These are phyloP conservation scores for Lates japonicus DNA, from an alignment of 2,797 vertebrate species.

Conservation along the genomic window DNA sequence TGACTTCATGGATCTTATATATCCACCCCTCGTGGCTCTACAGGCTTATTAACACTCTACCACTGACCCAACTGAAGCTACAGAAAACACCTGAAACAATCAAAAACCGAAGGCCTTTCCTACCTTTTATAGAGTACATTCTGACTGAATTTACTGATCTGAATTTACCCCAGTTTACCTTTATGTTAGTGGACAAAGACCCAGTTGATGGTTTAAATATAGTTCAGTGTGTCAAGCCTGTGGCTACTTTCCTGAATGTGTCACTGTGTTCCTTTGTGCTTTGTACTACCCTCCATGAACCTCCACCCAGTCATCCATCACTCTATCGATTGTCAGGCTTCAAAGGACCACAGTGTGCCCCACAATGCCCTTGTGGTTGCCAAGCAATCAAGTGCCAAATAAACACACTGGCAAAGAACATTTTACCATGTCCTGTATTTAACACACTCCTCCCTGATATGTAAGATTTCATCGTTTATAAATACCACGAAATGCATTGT, in stretches of 20 bases:
- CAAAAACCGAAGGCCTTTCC: no score
- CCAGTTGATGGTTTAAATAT: constrained; percentile 47
- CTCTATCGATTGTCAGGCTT: constrained; percentile 69
- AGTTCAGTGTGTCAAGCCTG: constrained; percentile 55
- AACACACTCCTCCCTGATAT: constrained; percentile 35
- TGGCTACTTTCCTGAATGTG: constrained; percentile 59
- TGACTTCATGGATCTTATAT: no score
- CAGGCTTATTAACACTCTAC: no score
- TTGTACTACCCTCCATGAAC: constrained; percentile 58
- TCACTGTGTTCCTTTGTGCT: constrained; percentile 70
- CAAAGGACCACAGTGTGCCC: constrained; percentile 57
- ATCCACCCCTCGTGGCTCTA: no score
- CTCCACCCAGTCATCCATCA: constrained; percentile 49
- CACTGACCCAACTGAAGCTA: no score
- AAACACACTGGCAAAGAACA: constrained; percentile 42
- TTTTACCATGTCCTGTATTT: constrained; percentile 60
- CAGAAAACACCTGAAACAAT: no score
- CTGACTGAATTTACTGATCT: neutral
- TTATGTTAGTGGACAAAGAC: constrained; percentile 33
- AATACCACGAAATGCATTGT: no score
- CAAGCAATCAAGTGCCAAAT: constrained; percentile 57
- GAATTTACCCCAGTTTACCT: neutral
- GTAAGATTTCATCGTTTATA: no score
- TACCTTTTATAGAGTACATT: neutral
- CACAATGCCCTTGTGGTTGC: constrained; percentile 69